Percentiles rank a stretch among this genome's conserved stretches.
phyloP scores from a whole-genome alignment of 2,888 invertebrate species.

The Drosophila emarginata region DNA sequence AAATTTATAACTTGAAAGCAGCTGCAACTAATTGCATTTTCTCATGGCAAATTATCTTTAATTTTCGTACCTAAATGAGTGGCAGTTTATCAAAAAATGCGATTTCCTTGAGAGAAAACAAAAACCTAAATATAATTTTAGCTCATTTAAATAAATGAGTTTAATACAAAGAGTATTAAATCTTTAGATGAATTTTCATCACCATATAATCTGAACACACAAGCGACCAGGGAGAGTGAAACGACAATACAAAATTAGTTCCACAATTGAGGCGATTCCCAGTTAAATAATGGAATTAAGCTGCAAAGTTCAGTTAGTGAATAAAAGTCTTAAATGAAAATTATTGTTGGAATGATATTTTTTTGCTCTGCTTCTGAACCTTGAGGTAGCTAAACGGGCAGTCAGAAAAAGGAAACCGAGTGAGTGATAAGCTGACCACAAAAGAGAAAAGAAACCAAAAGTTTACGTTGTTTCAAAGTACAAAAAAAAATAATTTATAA shows the following conservation, averaged over 20 bases:
- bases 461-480: too few relatives aligned
- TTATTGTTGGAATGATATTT: background rate
- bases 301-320: background rate
- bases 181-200: background rate
- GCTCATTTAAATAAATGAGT: background rate
- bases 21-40: conserved; percentile 39
- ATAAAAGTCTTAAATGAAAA: background rate
- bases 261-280: background rate
- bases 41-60: conserved; percentile 13
- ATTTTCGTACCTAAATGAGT: background rate
- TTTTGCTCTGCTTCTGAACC: background rate
- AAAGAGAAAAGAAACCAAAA: too few relatives aligned
- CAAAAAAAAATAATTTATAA: too few relatives aligned
- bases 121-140: background rate
- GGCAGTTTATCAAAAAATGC: background rate
- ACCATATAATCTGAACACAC: background rate
- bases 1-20: background rate
- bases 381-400: background rate
- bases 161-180: background rate
- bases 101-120: background rate
- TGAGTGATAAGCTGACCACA: too few relatives aligned
- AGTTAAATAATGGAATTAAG: background rate
- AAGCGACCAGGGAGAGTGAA: background rate
- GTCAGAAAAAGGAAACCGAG: background rate
- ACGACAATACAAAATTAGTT: background rate